Percentiles rank a stretch among this genome's conserved stretches.
phyloP scores from a whole-genome alignment of 2,888 invertebrate species.

The Sinodicranocentrus sp. region DNA sequence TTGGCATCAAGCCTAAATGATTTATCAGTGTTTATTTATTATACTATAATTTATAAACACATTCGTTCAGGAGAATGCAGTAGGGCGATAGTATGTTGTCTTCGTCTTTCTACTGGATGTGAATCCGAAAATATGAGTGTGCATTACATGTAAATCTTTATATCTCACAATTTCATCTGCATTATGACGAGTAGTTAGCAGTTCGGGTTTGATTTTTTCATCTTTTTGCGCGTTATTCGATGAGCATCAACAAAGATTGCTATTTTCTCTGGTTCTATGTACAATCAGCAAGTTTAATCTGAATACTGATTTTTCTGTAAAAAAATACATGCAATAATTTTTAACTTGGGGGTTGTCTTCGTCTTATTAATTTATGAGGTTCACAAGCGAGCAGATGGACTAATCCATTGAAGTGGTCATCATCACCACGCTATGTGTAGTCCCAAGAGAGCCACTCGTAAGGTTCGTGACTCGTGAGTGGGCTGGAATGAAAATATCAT shows the following conservation, averaged over 20 bases:
- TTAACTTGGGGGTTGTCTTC: conserved; percentile 7
- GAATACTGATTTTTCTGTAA: conserved; percentile 15
- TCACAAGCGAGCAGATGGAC: too few relatives aligned
- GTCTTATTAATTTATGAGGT: neutral
- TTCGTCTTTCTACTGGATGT: too few relatives aligned
- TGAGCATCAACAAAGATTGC: neutral
- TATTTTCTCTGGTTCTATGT: conserved; percentile 2
- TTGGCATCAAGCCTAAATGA: conserved; percentile 62
- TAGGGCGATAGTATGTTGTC: neutral
- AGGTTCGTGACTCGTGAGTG: conserved; percentile 22
- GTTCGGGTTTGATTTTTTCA: too few relatives aligned
- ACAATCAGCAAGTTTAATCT: conserved; percentile 23
- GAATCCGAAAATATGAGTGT: too few relatives aligned
- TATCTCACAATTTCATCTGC: neutral
- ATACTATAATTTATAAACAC: conserved; percentile 47
- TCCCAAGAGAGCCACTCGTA: too few relatives aligned
- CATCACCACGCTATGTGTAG: neutral
- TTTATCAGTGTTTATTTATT: conserved; percentile 63
- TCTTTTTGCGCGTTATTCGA: too few relatives aligned
- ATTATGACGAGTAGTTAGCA: too few relatives aligned
- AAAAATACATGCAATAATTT: neutral
- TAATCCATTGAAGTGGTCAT: neutral
- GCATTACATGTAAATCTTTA: too few relatives aligned
- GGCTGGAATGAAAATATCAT: conserved; percentile 33
- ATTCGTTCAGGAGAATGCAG: neutral